Evolutionary conservation across 2,888 invertebrate genomes (phyloP), one percentile per base, ranked within the genome.

Genomic region (Mythimna impura): DNA sequence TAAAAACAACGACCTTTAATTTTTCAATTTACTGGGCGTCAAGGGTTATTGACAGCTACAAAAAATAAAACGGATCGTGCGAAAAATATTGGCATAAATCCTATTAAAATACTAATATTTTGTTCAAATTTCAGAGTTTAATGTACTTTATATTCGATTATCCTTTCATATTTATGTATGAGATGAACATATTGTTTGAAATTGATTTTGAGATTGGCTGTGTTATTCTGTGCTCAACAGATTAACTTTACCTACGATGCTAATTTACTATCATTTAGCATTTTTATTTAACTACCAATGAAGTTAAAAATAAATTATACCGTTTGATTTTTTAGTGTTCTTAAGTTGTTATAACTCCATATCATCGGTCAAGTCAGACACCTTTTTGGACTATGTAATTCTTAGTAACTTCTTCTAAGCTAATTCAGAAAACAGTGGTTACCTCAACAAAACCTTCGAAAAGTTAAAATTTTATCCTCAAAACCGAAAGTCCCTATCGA

Each of bases 11-110:
- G 14, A 20, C 3, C 17, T 12, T 20, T 5, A 22, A 17, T 22
- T 55, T 65, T 65, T 43, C 36, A 77, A 77, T 65, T 70, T 66
- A 17, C 65, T 17, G 8, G 43, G n/a, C 55, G 62, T 52, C 36
- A 36, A 36, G 8, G 1, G 25, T 34, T 47, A 55, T 55, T 12
- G 30, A 30, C 34, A 47, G 36, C 22, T 61, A 12, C 20, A 3
- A n/a, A 20, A 14, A 50, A 50, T 30, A 54, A 67, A 61, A 40
- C 8, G 10, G 40, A 14, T 40, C 5, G 36, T 10, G 30, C 40
- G 14, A 22, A 63, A 52, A 58, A 43, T 58, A 30, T 22, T 57
- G 6, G 12, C 1, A 20, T 36, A 12, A 54, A 55, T 58, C 6
- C 12, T 5, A 58, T 65, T 61, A 57, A 47, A 78, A 78, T 34